These are phyloP conservation scores for Plumapathes pennacea DNA, from an alignment of 92 coral and sea anemone species.

Conservation along the genomic window DNA sequence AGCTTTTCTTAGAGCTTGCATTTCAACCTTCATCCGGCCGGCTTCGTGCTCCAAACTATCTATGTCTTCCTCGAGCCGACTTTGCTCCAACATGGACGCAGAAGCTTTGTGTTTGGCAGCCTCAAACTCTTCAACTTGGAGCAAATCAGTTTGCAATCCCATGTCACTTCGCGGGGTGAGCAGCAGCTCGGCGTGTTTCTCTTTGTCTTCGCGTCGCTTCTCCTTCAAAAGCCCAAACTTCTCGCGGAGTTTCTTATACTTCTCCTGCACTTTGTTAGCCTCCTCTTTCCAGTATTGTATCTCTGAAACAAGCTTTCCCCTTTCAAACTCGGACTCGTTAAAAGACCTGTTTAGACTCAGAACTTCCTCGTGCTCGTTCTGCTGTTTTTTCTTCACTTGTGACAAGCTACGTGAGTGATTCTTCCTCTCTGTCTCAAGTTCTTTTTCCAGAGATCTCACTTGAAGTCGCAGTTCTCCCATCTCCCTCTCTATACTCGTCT, in stretches of 20 bases:
- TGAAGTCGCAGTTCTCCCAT: constrained; percentile 28
- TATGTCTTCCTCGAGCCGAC: constrained; percentile 62
- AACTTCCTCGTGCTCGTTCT: constrained; percentile 64
- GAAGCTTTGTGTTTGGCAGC: constrained; percentile 61
- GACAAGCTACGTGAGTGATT: constrained; percentile 38
- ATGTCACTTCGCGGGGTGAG: constrained; percentile 78
- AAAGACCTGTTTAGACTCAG: constrained; percentile 72
- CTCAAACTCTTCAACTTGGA: constrained; percentile 65
- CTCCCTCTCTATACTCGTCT: constrained; percentile 43
- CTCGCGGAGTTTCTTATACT: constrained; percentile 72
- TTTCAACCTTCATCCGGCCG: constrained; percentile 57
- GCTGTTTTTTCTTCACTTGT: constrained; percentile 50
- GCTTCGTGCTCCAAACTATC: constrained; percentile 63
- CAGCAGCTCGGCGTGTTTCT: constrained; percentile 65
- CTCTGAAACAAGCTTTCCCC: constrained; percentile 60
- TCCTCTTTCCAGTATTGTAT: constrained; percentile 62
- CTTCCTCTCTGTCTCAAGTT: constrained; percentile 56
- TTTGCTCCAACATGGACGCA: constrained; percentile 60
- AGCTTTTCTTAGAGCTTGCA: constrained; percentile 84
- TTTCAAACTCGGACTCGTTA: constrained; percentile 73
- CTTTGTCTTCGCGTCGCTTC: constrained; percentile 72
- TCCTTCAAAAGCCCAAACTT: constrained; percentile 56
- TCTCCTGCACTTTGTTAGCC: constrained; percentile 67
- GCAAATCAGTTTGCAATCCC: constrained; percentile 73
- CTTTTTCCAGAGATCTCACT: constrained; percentile 26